Evolutionary conservation across 2,113 vertebrate species (phyloP).

Genomic region (Ochotona princeps): DNA sequence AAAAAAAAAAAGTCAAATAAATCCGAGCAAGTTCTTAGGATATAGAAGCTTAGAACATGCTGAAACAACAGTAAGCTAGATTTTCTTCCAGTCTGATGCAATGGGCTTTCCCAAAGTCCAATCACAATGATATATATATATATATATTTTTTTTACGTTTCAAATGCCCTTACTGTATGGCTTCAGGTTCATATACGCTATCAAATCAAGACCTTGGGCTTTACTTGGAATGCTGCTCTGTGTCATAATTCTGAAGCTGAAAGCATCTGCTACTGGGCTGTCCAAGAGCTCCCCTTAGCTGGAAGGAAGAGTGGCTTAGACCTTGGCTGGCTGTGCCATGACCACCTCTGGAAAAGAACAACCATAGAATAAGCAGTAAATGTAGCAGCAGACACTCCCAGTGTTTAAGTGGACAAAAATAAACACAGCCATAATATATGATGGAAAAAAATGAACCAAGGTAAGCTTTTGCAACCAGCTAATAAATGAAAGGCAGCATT

Average conservation of each 20-base stretch:
- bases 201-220: slow-evolving; percentile 4
- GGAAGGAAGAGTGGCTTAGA: background rate
- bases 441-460: background rate
- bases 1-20: too few relatives aligned
- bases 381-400: background rate
- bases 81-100: background rate
- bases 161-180: background rate
- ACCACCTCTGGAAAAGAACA: background rate
- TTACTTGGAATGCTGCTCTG: background rate
- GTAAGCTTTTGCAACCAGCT: background rate
- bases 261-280: background rate
- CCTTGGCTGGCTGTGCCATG: background rate
- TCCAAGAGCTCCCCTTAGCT: background rate
- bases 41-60: background rate
- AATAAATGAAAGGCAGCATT: background rate
- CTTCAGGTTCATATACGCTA: background rate
- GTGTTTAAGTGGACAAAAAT: background rate
- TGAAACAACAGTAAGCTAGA: background rate
- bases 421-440: background rate
- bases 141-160: too few relatives aligned
- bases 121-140: background rate
- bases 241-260: background rate
- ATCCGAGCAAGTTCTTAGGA: too few relatives aligned
- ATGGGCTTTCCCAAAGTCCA: background rate
- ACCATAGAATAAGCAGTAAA: background rate